These are phyloP conservation scores for Cyanistes caeruleus DNA, from an alignment of 2,113 vertebrate genomes.

Conservation along the genomic window DNA sequence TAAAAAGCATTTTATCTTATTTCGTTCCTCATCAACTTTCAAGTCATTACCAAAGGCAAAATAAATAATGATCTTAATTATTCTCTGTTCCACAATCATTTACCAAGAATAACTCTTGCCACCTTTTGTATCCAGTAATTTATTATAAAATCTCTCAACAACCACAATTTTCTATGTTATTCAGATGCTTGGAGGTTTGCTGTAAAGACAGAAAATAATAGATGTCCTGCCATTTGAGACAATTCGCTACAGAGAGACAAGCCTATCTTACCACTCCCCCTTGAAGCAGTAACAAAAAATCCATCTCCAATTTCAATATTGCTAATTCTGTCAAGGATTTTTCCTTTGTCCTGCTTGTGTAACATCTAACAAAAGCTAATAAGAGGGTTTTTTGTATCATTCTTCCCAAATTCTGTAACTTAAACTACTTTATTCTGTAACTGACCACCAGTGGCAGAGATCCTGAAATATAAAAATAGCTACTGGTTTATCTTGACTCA, in stretches of 20 bases:
- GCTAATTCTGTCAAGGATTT: background rate
- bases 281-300: background rate
- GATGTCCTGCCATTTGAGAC: background rate
- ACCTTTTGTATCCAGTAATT: background rate
- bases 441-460: background rate
- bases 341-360: background rate
- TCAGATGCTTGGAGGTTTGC: background rate
- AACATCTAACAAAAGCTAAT: background rate
- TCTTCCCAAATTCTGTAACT: background rate
- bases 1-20: background rate
- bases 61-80: constrained; percentile 10
- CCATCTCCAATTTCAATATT: background rate
- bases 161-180: background rate
- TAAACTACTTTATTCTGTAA: background rate
- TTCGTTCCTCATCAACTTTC: background rate
- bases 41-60: background rate
- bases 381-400: background rate
- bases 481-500: background rate
- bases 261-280: background rate
- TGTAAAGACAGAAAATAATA: background rate
- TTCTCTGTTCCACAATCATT: background rate
- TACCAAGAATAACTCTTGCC: background rate
- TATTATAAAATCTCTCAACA: background rate
- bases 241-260: background rate
- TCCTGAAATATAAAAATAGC: background rate